Base-by-base conservation (phyloP, 2,113 vertebrate species). In the Empidonax alnorum region DNA sequence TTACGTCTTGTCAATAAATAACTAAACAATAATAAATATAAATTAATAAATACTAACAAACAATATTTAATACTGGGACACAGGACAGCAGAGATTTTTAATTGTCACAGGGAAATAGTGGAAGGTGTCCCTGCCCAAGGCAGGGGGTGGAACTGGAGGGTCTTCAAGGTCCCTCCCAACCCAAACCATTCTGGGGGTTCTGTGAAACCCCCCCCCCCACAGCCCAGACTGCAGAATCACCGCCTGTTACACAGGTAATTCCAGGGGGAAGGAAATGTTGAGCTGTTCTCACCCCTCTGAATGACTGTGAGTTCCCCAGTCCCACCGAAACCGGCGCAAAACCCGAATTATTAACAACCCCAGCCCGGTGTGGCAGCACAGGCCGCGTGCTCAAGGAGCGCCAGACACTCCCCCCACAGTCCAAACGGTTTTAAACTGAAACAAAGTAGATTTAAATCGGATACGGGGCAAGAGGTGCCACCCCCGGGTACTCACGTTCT, bases 401-500 rank as follows among this genome's bases (percentile, higher is more conserved):
- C 16, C 2, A 20, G 7, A 2, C 2, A 0, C 2, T 4, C 2
- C 46, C 5, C 62, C 2, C 17, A 1, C 2, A 5, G 30, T 2
- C 17, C 28, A 2, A n/a, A 5, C 0, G 39, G 39, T 17, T 39
- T 37, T 4, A 10, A 19, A 14, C 0, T 1, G n/a, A 16, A 15
- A 33, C 0, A 5, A 53, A 39, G 0, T 1, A 21, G 49, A 6
- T 41, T 72, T 5, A 2, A 49, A 31, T 6, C 1, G 58, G 66
- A 5, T 17, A 0, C 18, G 2, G 42, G 42, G 31, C 67, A 15
- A 9, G 11, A 5, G 23, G 25, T 21, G 7, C 2, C 1, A 11
- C 2, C 3, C 33, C 6, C 4, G 33, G 68, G 90, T 93, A 99
- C 99, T 99, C 98, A 99, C 99, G 90, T 99, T 99, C 95, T 99